Evolutionary conservation across 92 coral and sea anemone species (phyloP).

Genomic region (Bergia puertoricense): DNA sequence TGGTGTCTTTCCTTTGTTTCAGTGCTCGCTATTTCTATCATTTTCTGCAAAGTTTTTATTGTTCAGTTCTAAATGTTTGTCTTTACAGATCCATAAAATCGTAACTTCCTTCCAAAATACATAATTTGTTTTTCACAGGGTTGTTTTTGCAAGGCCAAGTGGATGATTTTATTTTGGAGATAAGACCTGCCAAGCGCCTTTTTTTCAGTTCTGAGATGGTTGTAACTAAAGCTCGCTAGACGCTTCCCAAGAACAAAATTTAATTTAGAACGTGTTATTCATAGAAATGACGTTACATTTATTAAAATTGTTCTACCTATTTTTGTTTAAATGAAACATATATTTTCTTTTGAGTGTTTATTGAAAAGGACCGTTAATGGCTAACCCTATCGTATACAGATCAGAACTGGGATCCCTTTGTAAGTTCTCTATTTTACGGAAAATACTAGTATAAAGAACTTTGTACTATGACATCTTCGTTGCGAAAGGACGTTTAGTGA

Average conservation of each 20-base stretch:
- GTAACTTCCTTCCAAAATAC: background rate
- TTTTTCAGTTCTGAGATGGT: background rate
- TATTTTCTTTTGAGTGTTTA: too few relatives aligned
- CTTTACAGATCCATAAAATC: background rate
- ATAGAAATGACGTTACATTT: too few relatives aligned
- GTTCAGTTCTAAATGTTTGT: background rate
- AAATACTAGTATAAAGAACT: background rate
- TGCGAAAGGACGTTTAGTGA: too few relatives aligned
- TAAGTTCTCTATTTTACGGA: background rate
- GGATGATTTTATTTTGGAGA: background rate
- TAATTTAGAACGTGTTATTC: background rate
- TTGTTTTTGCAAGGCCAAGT: background rate
- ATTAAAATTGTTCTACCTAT: background rate
- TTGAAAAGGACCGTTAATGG: background rate
- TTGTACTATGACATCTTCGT: background rate
- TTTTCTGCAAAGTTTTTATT: too few relatives aligned
- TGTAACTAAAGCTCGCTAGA: background rate
- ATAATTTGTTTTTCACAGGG: too few relatives aligned
- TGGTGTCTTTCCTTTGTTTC: too few relatives aligned
- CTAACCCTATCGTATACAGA: background rate
- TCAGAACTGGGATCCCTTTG: background rate
- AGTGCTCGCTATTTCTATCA: background rate
- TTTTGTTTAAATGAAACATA: too few relatives aligned
- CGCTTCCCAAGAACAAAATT: background rate
- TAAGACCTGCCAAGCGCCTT: background rate